Evolutionary conservation across 2,113 vertebrate species (phyloP), one percentile per base, ranked within the genome.

Genomic region (Gasterosteus aculeatus): DNA sequence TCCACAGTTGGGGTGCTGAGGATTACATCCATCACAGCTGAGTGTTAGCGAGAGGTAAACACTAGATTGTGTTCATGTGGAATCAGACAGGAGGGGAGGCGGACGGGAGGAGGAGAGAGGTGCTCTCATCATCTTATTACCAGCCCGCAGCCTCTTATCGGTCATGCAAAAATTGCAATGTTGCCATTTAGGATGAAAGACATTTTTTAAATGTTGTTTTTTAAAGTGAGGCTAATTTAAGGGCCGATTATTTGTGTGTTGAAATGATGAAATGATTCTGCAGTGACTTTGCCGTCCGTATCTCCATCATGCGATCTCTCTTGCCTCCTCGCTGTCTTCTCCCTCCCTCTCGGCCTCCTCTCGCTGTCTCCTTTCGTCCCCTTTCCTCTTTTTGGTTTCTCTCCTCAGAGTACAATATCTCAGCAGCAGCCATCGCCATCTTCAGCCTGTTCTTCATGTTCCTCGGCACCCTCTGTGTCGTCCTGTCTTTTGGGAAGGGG

Each of bases 351-450:
- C 61, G 41, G 7, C 31, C n/a, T 44, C 11, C 26, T 3, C 19
- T 14, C 4, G 9, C 44, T 29, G 9, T 57, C 46, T 76, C 22
- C 12, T 18, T 33, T 10, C 14, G 2, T 0, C 2, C 1, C 14
- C 7, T 42, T 33, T 10, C 2, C 10, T 31, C 22, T 31, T 56
- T 42, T 14, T 11, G 56, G 16, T 5, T 10, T 60, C 31, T 51
- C 5, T 72, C 69, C 44, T 16, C 68, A 99, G 98, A 99, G 83
- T 99, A 98, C 93, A 99, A 97, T 89, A 98, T 99, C 90, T 98
- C 98, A 2, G 98, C 98, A 1, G 98, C 97, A 0, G 97, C 98
- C 90, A 98, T 99, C 3, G 93, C 96, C 89, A 94, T 99, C 92
- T 98, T 99, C 94, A 96, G 97, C 10, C 87, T 99, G 0, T 95